Evolutionary conservation across 2,113 vertebrate species (phyloP).

Genomic region (Synchiropus splendidus): DNA sequence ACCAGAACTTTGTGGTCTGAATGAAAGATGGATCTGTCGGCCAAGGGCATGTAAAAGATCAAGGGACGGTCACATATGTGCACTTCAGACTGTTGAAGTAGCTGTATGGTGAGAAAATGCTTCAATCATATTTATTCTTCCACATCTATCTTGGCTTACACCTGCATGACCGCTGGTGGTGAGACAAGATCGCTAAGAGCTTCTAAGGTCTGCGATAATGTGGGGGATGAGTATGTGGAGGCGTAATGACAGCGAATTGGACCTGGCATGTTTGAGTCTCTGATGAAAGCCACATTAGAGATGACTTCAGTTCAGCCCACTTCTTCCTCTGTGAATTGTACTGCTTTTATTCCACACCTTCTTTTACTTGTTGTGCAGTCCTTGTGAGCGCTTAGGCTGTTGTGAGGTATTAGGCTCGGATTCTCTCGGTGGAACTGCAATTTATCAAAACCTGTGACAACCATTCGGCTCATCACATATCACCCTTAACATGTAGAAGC

Average conservation of each 20-base stretch:
- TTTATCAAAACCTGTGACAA: too few relatives aligned
- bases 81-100: slow-evolving; percentile 15
- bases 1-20: slow-evolving; percentile 39
- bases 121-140: slow-evolving; percentile 17
- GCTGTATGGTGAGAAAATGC: slow-evolving; percentile 30
- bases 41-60: slow-evolving; percentile 44
- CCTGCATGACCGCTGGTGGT: slow-evolving; percentile 26
- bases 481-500: too few relatives aligned
- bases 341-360: slow-evolving; percentile 19
- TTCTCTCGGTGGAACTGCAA: too few relatives aligned
- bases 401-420: too few relatives aligned
- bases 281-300: slow-evolving; percentile 61
- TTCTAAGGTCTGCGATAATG: slow-evolving; percentile 21
- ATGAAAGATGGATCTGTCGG: slow-evolving; percentile 51
- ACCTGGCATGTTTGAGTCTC: slow-evolving; percentile 29
- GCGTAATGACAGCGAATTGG: slow-evolving; percentile 30
- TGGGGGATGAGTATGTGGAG: slow-evolving; percentile 23
- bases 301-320: slow-evolving; percentile 35
- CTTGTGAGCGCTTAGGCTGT: too few relatives aligned
- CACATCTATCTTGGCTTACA: slow-evolving; percentile 10
- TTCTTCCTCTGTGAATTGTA: slow-evolving; percentile 41
- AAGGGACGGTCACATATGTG: slow-evolving; percentile 20
- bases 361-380: slow-evolving; percentile 4
- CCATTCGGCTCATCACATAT: too few relatives aligned
- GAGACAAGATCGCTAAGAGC: slow-evolving; percentile 15